A percentile compares a stretch with the other conserved stretches of the same genome.
Evolutionary conservation across 1,140 invertebrate genomes (phyloP).

Genomic region (Monochamus saltuarius): DNA sequence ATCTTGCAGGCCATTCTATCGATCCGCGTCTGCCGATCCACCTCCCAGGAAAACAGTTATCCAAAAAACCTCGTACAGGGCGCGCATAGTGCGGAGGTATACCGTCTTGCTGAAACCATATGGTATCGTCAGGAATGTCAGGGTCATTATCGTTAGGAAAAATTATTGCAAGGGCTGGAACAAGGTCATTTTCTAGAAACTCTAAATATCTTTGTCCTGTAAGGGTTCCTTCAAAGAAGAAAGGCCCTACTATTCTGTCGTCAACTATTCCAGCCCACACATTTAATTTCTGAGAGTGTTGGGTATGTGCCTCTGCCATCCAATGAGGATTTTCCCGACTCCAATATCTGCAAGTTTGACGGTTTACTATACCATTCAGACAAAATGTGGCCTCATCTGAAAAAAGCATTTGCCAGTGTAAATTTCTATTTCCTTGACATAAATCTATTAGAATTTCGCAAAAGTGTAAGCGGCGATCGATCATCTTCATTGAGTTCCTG

Average conservation of each 20-base stretch:
- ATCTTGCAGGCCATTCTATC: too few relatives aligned
- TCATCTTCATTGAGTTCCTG: too few relatives aligned
- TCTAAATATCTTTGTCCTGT: constrained; percentile 21
- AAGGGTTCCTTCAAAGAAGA: constrained; percentile 22
- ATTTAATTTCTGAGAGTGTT: constrained; percentile 30
- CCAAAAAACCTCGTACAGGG: too few relatives aligned
- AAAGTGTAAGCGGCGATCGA: too few relatives aligned
- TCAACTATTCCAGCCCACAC: constrained; percentile 26
- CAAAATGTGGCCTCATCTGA: constrained; percentile 19
- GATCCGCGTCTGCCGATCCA: too few relatives aligned
- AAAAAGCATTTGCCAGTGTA: constrained; percentile 13
- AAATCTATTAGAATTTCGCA: too few relatives aligned
- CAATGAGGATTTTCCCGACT: constrained; percentile 26
- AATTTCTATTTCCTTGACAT: too few relatives aligned
- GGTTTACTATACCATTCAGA: constrained; percentile 22
- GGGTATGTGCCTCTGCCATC: constrained; percentile 22
- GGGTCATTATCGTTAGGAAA: constrained; percentile 25
- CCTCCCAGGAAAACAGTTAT: too few relatives aligned
- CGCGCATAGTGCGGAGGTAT: constrained; percentile 17
- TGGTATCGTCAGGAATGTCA: constrained; percentile 14
- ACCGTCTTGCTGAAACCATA: constrained; percentile 29
- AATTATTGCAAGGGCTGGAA: constrained; percentile 18
- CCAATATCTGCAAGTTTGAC: constrained; percentile 28
- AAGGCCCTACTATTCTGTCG: constrained; percentile 20
- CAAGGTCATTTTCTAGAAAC: constrained; percentile 18